A percentile compares a stretch with the other conserved stretches of the same genome.
These are phyloP conservation scores for Drosophila paucipuncta DNA, from an alignment of 2,888 invertebrate genomes.

Conservation along the genomic window DNA sequence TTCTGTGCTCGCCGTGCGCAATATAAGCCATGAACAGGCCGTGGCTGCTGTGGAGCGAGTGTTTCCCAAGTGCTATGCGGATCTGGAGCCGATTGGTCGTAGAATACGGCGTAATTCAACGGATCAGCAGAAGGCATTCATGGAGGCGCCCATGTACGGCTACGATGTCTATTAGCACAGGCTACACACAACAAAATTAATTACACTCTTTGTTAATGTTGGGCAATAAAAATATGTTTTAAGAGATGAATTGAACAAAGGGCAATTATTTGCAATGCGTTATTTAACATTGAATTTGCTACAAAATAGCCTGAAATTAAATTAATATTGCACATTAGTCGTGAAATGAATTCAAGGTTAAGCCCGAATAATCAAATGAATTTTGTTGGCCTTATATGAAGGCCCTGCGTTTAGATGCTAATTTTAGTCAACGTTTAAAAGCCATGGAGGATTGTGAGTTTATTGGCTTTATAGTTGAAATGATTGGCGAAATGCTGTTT, in stretches of 20 bases:
- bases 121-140: slow-evolving; percentile 91
- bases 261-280: slow-evolving; percentile 23
- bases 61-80: slow-evolving; percentile 95
- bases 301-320: slow-evolving; percentile 26
- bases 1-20: slow-evolving; percentile 93
- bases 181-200: not conserved
- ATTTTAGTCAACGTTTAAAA: slow-evolving; percentile 26
- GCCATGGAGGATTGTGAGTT: slow-evolving; percentile 73
- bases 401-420: not conserved
- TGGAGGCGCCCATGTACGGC: slow-evolving; percentile 92
- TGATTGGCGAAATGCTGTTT: slow-evolving; percentile 61
- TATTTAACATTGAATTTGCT: slow-evolving; percentile 25
- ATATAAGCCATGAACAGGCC: slow-evolving; percentile 90
- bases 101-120: slow-evolving; percentile 90
- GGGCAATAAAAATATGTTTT: slow-evolving; percentile 46
- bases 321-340: slow-evolving; percentile 43
- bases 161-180: slow-evolving; percentile 87
- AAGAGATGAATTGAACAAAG: slow-evolving; percentile 14
- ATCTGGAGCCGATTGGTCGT: slow-evolving; percentile 96
- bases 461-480: slow-evolving; percentile 61
- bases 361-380: not conserved
- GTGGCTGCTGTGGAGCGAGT: slow-evolving; percentile 92
- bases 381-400: slow-evolving; percentile 40
- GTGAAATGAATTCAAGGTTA: slow-evolving; percentile 40
- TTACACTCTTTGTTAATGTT: slow-evolving; percentile 27